phyloP scores from a whole-genome alignment of 2,888 invertebrate species.

The Capitulum mitella region DNA sequence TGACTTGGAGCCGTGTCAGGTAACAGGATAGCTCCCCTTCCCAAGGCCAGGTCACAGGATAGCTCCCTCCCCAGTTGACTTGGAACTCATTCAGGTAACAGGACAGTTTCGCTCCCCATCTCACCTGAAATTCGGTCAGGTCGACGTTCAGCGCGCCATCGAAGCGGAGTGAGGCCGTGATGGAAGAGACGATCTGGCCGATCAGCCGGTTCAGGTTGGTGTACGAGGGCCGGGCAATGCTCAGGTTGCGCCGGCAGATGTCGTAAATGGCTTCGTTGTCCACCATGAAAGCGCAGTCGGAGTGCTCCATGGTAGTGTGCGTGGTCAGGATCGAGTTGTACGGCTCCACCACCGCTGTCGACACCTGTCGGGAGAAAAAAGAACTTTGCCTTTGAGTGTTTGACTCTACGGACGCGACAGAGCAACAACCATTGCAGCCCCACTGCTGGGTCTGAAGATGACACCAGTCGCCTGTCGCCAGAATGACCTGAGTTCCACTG shows the following conservation, averaged over 20 bases:
- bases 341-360: slow-evolving; percentile 53
- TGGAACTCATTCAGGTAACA: too few species aligned
- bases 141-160: slow-evolving; percentile 37
- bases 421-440: too few species aligned
- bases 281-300: slow-evolving; percentile 51
- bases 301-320: slow-evolving; percentile 51
- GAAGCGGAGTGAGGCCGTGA: slow-evolving; percentile 41
- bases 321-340: slow-evolving; percentile 52
- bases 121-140: slow-evolving; percentile 36
- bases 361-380: slow-evolving; percentile 34
- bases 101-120: too few species aligned
- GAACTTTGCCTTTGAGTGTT: too few species aligned
- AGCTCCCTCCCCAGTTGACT: too few species aligned
- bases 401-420: too few species aligned
- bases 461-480: too few species aligned
- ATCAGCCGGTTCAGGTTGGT: slow-evolving; percentile 76
- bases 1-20: too few species aligned
- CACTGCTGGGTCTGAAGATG: too few species aligned
- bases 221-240: slow-evolving; percentile 75
- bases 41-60: too few species aligned
- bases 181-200: slow-evolving; percentile 52
- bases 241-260: slow-evolving; percentile 75
- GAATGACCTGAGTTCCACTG: too few species aligned
- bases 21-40: too few species aligned
- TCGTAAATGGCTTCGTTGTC: slow-evolving; percentile 64